Conservation (phyloP, 2,888 invertebrate genomes). For the Meghimatium bilineatum region DNA sequence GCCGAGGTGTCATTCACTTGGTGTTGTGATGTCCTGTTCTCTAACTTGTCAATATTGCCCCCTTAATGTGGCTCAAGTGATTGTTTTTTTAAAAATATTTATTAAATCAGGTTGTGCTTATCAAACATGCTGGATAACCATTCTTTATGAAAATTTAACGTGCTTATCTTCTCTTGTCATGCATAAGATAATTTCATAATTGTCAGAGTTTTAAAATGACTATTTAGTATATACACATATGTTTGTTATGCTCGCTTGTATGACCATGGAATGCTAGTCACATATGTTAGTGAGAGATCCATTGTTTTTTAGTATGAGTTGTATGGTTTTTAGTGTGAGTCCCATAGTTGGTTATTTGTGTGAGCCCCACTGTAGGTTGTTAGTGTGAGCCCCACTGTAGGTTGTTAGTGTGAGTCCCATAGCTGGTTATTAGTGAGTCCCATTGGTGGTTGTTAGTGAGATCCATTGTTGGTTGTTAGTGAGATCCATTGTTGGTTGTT, state of each 20-base stretch:
- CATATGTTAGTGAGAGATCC: not conserved
- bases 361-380: no score
- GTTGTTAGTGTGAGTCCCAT: no score
- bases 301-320: not conserved
- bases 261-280: no score
- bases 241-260: no score
- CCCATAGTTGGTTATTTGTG: no score
- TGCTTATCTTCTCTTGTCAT: not conserved
- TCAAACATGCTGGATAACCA: no score
- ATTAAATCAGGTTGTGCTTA: constrained; percentile 7
- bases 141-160: not conserved
- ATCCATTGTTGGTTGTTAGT: not conserved
- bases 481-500: not conserved
- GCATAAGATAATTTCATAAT: not conserved
- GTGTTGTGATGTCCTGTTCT: not conserved
- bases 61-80: not conserved
- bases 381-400: no score
- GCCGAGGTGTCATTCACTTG: no score
- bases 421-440: no score
- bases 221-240: not conserved
- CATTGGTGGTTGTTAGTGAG: not conserved
- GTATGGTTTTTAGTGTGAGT: not conserved
- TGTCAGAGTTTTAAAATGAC: not conserved
- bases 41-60: not conserved
- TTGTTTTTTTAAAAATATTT: constrained; percentile 15